Percentiles rank a stretch among this genome's conserved stretches.
Evolutionary conservation across 2,888 invertebrate genomes (phyloP).

Genomic region (Mesorhabditis belari): DNA sequence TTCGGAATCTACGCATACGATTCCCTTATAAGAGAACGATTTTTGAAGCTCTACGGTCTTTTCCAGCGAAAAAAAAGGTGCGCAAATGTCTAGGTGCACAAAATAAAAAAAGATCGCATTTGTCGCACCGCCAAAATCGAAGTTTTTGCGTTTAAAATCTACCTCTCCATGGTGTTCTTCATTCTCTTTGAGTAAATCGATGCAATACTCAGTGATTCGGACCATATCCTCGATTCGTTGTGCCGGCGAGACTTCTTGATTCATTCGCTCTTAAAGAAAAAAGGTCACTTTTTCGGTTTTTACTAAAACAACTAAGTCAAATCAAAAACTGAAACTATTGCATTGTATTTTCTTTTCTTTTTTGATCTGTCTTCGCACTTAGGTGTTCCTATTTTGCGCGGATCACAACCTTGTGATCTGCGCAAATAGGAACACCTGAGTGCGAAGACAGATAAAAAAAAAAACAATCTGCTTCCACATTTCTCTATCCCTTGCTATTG

Average conservation of each 20-base stretch:
- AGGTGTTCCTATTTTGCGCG: too few relatives aligned
- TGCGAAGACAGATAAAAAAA: too few relatives aligned
- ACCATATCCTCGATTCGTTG: constrained; percentile 79
- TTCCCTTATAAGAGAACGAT: too few relatives aligned
- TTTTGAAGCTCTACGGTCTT: too few relatives aligned
- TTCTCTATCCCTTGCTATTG: too few relatives aligned
- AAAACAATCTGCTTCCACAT: too few relatives aligned
- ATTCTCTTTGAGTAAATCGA: constrained; percentile 95
- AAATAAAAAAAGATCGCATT: not conserved
- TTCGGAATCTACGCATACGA: too few relatives aligned
- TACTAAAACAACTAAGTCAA: constrained; percentile 3
- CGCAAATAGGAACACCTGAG: too few relatives aligned
- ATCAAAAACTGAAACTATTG: not conserved
- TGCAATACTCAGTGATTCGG: constrained; percentile 92
- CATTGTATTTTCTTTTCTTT: not conserved
- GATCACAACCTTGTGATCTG: too few relatives aligned
- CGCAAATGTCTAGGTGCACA: not conserved
- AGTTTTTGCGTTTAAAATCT: too few relatives aligned
- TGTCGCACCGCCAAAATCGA: constrained; percentile 7
- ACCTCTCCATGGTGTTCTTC: constrained; percentile 99
- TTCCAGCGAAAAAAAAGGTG: too few relatives aligned
- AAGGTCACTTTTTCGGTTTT: not conserved
- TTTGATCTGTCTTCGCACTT: not conserved
- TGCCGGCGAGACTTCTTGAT: constrained; percentile 52
- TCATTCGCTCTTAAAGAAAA: constrained; percentile 52